Evolutionary conservation across 2,888 invertebrate genomes (phyloP), one percentile per base, ranked within the genome.

Genomic region (Oscheius myriophilus): DNA sequence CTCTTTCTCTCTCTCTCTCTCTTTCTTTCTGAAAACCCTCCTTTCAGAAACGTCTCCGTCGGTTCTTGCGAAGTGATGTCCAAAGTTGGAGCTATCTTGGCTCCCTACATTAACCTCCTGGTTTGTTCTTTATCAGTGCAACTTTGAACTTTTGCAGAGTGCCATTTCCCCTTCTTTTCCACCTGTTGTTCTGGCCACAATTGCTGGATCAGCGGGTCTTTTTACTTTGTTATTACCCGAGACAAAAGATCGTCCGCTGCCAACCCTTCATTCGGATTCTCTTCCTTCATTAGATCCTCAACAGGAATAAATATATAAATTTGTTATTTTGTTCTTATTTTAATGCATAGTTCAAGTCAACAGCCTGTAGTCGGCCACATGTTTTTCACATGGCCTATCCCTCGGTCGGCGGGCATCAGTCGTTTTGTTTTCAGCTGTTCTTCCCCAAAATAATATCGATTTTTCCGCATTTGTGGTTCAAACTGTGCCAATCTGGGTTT

Each of bases 41-140:
- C 46, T 46, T 49, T 49, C 18, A 49, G 49, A 23, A 67, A 67
- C 25, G n/a, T 73, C 14, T 72, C 74, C 18, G 71, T 80, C 42
- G 80, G 80, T 11, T 66, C 79, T 45, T 80, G 80, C 62, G 71
- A 73, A n/a, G 73, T 74, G 7, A 33, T 77, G 12, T 75, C 80
- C 2, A 69, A 77, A 46, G 53, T 74, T 18, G 76, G 78, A 42
- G 77, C 73, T 46, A 77, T 80, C 58, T 46, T 76, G n/a, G 75
- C 80, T 7, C 80, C 80, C 11, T 74, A 77, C 54, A 54, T 80
- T 43, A 68, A 70, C 4, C 69, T 71, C 58, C 64, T 80, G 75
- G 78, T 80, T 21, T 26, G 72, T 57, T 18, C 25, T n/a, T 33
- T 18, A 18, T 49, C 21, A 49, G 2, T 18, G 21, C 21, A 49